Conservation (phyloP, 2,797 vertebrate species). For the Spinus pinus region DNA sequence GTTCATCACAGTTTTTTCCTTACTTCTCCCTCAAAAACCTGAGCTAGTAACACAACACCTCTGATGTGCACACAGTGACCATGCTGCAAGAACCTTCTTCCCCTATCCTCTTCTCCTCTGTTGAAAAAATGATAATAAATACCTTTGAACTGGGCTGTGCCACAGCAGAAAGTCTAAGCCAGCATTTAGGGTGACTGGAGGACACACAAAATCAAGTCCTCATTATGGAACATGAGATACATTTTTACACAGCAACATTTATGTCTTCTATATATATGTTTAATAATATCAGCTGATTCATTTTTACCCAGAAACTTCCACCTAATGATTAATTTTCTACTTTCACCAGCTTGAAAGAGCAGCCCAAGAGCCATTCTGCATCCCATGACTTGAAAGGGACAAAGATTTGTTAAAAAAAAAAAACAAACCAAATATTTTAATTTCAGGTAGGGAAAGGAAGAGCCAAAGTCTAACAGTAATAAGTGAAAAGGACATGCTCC, state of each 20-base stretch:
- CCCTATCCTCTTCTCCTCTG: background rate
- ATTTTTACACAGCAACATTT: background rate
- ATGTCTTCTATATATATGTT: background rate
- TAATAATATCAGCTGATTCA: background rate
- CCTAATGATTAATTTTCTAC: background rate
- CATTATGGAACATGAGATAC: accelerated
- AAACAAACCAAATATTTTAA: background rate
- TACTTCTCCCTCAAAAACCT: background rate
- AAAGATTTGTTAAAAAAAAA: background rate
- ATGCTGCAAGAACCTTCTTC: background rate
- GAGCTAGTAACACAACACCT: background rate
- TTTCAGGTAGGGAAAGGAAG: background rate
- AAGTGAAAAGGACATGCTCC: background rate
- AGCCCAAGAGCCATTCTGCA: background rate
- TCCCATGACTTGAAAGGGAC: background rate
- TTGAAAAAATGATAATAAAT: background rate
- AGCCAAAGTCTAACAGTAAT: background rate
- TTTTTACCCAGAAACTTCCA: background rate
- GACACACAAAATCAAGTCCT: background rate
- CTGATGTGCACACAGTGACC: background rate
- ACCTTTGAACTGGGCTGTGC: background rate
- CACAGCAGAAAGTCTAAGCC: background rate
- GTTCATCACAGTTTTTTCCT: background rate
- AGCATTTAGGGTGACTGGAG: background rate
- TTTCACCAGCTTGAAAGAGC: background rate